Percentiles rank a stretch among this genome's conserved stretches.
These are phyloP conservation scores for Gyrodactylus bullatarudis DNA, from an alignment of 1,140 invertebrate genomes.

Conservation along the genomic window DNA sequence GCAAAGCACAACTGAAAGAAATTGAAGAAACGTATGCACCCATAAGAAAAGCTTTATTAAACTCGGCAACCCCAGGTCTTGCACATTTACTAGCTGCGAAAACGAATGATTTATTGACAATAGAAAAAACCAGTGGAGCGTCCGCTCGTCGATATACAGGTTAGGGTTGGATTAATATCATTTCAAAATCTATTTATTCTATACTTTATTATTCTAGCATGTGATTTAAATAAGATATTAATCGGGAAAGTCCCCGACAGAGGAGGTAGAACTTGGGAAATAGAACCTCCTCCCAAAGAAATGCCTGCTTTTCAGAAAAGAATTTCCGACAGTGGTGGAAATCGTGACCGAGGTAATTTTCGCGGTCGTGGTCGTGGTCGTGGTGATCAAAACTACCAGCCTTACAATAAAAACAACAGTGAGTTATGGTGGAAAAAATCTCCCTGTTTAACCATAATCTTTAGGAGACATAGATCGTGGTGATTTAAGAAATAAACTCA, in stretches of 20 bases:
- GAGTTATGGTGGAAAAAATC: no score
- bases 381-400: no score
- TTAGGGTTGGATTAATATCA: not conserved
- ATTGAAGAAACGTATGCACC: not conserved
- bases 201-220: no score
- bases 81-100: not conserved
- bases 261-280: constrained; percentile 50
- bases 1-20: not conserved
- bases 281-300: constrained; percentile 58
- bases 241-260: constrained; percentile 27
- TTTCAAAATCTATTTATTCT: no score
- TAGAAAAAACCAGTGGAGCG: not conserved
- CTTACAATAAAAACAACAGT: no score
- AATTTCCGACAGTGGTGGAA: not conserved
- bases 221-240: not conserved
- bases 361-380: no score
- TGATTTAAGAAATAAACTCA: no score
- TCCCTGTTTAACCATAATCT: no score
- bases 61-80: not conserved
- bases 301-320: constrained; percentile 63
- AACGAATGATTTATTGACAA: not conserved
- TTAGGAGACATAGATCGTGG: no score
- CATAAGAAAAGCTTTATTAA: not conserved
- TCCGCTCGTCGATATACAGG: not conserved
- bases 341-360: no score